Evolutionary conservation across 2,888 invertebrate genomes (phyloP).

Genomic region (Eilema griseolum): DNA sequence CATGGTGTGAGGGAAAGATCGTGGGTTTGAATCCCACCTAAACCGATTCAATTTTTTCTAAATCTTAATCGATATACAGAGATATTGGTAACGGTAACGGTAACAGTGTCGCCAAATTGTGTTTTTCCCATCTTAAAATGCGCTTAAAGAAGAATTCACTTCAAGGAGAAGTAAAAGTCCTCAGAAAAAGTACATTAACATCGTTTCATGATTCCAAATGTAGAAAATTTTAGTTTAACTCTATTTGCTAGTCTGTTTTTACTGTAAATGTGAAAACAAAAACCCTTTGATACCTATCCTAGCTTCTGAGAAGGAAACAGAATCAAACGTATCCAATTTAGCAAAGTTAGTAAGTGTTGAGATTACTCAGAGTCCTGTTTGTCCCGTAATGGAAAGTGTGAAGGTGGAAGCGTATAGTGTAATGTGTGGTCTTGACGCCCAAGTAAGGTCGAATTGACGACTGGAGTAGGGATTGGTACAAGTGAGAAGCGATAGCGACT

Average conservation of each 20-base stretch:
- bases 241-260: not conserved
- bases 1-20: no score
- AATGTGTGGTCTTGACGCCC: constrained; percentile 45
- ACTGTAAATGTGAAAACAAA: not conserved
- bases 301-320: not conserved
- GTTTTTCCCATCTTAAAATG: no score
- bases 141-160: no score
- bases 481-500: not conserved
- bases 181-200: not conserved
- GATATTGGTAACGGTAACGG: no score
- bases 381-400: constrained; percentile 19
- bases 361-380: constrained; percentile 12
- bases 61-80: no score
- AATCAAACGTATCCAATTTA: constrained; percentile 13
- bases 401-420: constrained; percentile 21
- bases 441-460: constrained; percentile 38
- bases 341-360: constrained; percentile 20
- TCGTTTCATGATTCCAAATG: not conserved
- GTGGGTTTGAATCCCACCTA: no score
- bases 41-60: no score
- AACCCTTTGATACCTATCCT: not conserved
- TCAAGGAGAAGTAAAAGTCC: no score
- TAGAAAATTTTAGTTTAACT: no score
- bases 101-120: no score
- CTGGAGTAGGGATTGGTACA: not conserved